Evolutionary conservation across 2,797 vertebrate genomes (phyloP), one percentile per base, ranked within the genome.

Genomic region (Varecia variegata): DNA sequence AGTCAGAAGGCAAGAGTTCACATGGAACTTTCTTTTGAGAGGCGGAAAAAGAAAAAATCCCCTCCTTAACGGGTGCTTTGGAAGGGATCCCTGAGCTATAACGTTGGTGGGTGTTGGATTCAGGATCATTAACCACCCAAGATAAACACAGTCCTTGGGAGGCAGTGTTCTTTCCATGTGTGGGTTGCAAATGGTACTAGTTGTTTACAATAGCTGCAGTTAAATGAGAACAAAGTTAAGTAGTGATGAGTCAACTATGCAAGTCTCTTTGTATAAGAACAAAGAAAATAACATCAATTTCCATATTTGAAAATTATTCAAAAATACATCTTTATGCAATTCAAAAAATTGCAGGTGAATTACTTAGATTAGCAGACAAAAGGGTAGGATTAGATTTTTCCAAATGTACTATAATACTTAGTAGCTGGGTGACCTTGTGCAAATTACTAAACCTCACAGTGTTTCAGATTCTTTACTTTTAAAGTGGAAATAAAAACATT

Each of bases 41-140:
- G 45, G 45, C 21, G 12, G 67, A 27, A 10, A 74, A 74, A 40
- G n/a, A n/a, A 68, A 52, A 67, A 30, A 27, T 30, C 21, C 14
- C 10, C 23, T 81, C 32, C 81, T 70, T 77, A 67, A 54, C 5
- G 25, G 52, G 74, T 83, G 38, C 52, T 94, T 96, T 93, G 95
- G 76, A 86, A 88, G 60, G 58, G 30, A 79, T 96, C 17, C 93
- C 76, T 95, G 85, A 96, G 58, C 80, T 82, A 14, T 91, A 87
- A 95, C 79, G 43, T 94, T 90, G 52, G 93, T 93, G 43, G 73
- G 38, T 91, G 82, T 52, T 93, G 83, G 30, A 88, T 65, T 80
- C 74, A 71, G 47, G 85, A 73, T 95, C 88, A 77, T 97, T 95
- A 95, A 83, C 77, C 43, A 81, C 62, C 77, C 52, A 74, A 97